A percentile compares a stretch with the other conserved stretches of the same genome.
phyloP scores from a whole-genome alignment of 2,888 invertebrate genomes.

The Gari tellinella region DNA sequence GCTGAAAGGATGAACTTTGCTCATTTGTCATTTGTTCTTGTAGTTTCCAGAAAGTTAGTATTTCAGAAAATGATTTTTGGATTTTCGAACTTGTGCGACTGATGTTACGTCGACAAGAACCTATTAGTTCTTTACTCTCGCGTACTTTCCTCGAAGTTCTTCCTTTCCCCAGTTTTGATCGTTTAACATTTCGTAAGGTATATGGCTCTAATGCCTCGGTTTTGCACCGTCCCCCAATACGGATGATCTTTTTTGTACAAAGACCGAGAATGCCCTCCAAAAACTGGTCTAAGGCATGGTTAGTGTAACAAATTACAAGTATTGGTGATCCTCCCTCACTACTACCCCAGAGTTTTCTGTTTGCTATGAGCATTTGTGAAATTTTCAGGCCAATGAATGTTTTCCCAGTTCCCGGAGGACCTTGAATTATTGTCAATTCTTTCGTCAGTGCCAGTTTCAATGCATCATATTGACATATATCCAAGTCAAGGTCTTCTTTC shows the following conservation, averaged over 20 bases:
- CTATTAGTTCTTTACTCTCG: slow-evolving; percentile 52
- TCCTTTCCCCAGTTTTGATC: slow-evolving; percentile 31
- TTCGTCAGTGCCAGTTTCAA: slow-evolving; percentile 78
- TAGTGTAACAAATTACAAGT: slow-evolving; percentile 82
- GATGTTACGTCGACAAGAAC: slow-evolving; percentile 41
- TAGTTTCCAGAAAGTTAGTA: slow-evolving; percentile 45
- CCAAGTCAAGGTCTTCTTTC: slow-evolving; percentile 48
- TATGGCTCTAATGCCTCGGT: slow-evolving; percentile 66
- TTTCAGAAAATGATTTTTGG: slow-evolving; percentile 43
- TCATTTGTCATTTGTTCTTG: slow-evolving; percentile 44
- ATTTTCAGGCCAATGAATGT: slow-evolving; percentile 92
- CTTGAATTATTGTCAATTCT: slow-evolving; percentile 82
- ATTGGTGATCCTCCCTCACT: slow-evolving; percentile 68
- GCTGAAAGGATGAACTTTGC: slow-evolving; percentile 47
- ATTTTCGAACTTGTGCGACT: slow-evolving; percentile 50
- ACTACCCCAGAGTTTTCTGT: slow-evolving; percentile 84
- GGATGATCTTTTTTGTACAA: slow-evolving; percentile 67
- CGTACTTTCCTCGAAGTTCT: slow-evolving; percentile 43
- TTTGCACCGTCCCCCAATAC: slow-evolving; percentile 79
- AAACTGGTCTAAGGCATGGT: slow-evolving; percentile 83
- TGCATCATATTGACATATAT: slow-evolving; percentile 77
- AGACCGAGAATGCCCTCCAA: slow-evolving; percentile 76
- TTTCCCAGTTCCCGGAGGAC: slow-evolving; percentile 95
- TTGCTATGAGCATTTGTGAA: slow-evolving; percentile 87
- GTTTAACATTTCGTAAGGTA: slow-evolving; percentile 42